Base-by-base conservation (phyloP, 2,797 vertebrate species). In the Helicolenus hilgendorfi region DNA sequence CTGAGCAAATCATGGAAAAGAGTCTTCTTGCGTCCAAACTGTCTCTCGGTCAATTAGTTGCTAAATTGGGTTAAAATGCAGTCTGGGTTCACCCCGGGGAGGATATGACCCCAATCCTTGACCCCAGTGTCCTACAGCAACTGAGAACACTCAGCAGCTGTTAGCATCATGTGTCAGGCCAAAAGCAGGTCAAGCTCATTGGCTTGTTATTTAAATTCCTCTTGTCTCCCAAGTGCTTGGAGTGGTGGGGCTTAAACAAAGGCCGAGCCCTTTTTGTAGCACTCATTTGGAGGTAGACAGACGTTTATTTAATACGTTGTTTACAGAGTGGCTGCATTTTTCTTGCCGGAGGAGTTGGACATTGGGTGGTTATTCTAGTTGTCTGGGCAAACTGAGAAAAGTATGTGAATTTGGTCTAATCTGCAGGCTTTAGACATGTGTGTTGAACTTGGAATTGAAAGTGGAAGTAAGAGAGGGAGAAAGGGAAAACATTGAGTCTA, bases 161-260 rank as follows among this genome's bases (percentile, higher is more conserved):
- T 89, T 93, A 88, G 87, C 87, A 82, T 92, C 87, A 89, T 81
- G 78, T 60, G 65, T 78, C 58, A 64, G 81, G 85, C 86, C 89
- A 68, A 65, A 83, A 86, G 1, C 83, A 79, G 91, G 85, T 94
- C 84, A 88, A 84, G 77, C 89, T 89, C 86, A 85, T 80, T 65
- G 82, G 72, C 56, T 71, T 81, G 59, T 88, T 88, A 68, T 75
- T 27, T 11, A 82, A 87, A 93, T 86, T 88, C 89, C 85, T 83
- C 65, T 71, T 8, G 33, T 80, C 76, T 84, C 29, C 58, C 20
- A 85, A 89, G 72, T 56, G 36, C 9, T 75, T 60, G 2, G 2
- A 58, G 20, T 55, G 33, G 35, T 64, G 26, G 24, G 60, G 68
- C 36, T 77, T 77, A 81, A 84, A 83, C 77, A 87, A 83, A 63